Base-by-base conservation (phyloP, 2,113 vertebrate genomes). In the Lycocorax pyrrhopterus region DNA sequence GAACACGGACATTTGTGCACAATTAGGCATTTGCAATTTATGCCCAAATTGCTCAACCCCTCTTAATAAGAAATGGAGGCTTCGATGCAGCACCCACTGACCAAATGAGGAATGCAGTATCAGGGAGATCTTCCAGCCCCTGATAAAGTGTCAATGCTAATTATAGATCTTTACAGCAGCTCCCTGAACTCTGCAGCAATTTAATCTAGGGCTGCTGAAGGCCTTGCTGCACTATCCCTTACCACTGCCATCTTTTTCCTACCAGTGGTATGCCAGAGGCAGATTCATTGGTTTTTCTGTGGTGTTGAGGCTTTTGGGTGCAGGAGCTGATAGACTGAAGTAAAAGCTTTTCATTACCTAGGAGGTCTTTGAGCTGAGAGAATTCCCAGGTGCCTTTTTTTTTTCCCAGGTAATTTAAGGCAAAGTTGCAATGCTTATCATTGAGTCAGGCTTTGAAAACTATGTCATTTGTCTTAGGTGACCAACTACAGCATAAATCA, bases 91-190 rank as follows among this genome's bases (percentile, higher is more conserved):
- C 64, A 71, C 59, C 46, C 43, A 23, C 55, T 95, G 80, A 71
- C 76, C 89, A 77, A 86, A 74, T 27, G 86, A 86, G 75, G 86
- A 94, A 67, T 1, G 19, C 32, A 33, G 51, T 58, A 67, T 18
- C 51, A 66, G 67, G 43, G 63, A 83, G 43, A 43, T 35, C 41
- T 80, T 81, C 72, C 68, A 92, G 80, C 20, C 63, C 41, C 73
- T 63, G 55, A 53, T 67, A 66, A 30, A 78, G 68, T 80, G 83
- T 94, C 89, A 76, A 0, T 67, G 83, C 73, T 93, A 95, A 89
- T 86, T 93, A 88, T 93, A 93, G 89, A 51, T 72, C 73, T 81
- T 93, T 93, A 86, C 83, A 89, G 52, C 85, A 90, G n/a, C 73
- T 52, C 83, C 56, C 62, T 94, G 93, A 96, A 88, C 68, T 92